Evolutionary conservation across 2,113 vertebrate species (phyloP), one percentile per base, ranked within the genome.

Genomic region (Mirza zaza): DNA sequence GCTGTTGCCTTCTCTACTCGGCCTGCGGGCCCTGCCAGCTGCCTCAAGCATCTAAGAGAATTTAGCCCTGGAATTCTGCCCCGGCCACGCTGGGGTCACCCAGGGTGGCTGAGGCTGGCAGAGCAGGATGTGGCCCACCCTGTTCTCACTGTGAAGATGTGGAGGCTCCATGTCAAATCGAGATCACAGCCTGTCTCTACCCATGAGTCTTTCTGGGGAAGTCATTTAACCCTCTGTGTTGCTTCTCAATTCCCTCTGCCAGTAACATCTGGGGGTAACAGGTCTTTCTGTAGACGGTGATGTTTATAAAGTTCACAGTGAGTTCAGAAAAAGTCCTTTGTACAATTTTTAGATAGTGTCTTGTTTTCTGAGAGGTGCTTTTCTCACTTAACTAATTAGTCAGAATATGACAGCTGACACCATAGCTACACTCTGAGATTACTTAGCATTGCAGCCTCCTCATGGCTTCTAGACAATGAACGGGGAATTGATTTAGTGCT

Each of bases 281-380:
- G 83, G 39, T 92, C 32, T 83, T 77, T 68, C 57, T 90, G 4
- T 70, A 50, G 50, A 18, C 7, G 27, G 59, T 77, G 59, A 27
- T 52, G 63, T 52, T 1, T 61, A 61, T 8, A 4, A 63, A 77
- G n/a, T 50, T 6, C 71, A 87, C 42, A 82, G 67, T 45, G 36
- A 83, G 18, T 52, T 57, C 75, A 86, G 50, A 55, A 55, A 80
- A 90, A 92, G 90, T 86, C 20, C 34, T 79, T 55, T 80, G 85
- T 79, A 76, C 65, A 42, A 36, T 80, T 87, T 95, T 87, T 55
- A 70, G 50, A 21, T 61, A 39, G 3, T 77, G 11, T 82, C 65
- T 77, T 52, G 84, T 79, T 55, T 55, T 15, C 10, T 6, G 15
- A 95, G 50, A 63, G 13, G 39, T 84, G 20, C 63, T 45, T 90